phyloP scores from a whole-genome alignment of 2,888 invertebrate species.

The Tethea ocularis region DNA sequence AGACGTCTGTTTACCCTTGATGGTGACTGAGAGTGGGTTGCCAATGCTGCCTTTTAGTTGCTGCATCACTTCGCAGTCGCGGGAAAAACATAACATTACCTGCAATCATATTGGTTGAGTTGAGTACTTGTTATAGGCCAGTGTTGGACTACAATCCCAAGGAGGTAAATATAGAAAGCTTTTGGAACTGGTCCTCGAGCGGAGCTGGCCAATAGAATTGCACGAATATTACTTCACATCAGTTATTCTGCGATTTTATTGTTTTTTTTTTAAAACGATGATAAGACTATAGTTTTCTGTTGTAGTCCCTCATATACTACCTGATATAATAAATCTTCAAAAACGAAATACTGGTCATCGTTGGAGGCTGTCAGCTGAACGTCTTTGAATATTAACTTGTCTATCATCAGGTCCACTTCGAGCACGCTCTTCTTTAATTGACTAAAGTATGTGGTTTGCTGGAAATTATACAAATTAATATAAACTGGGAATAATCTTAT shows the following conservation, averaged over 20 bases:
- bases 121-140: too few species aligned
- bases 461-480: conserved; percentile 35
- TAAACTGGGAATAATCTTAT: too few species aligned
- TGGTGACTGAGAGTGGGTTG: conserved; percentile 88
- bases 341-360: conserved; percentile 99
- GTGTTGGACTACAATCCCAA: too few species aligned
- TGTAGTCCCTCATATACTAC: too few species aligned
- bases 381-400: conserved; percentile 97
- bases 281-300: too few species aligned
- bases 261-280: too few species aligned
- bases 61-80: conserved; percentile 91
- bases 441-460: conserved; percentile 91
- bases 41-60: conserved; percentile 85
- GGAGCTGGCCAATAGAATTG: too few species aligned
- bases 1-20: conserved; percentile 88
- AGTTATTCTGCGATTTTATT: too few species aligned
- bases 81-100: conserved; percentile 95
- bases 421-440: conserved; percentile 92
- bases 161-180: too few species aligned
- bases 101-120: conserved; percentile 54
- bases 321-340: conserved; percentile 97
- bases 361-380: conserved; percentile 98
- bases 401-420: conserved; percentile 95
- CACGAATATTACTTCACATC: too few species aligned
- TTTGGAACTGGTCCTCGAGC: too few species aligned